phyloP scores from a whole-genome alignment of 1,140 invertebrate genomes.

The Musca vetustissima region DNA sequence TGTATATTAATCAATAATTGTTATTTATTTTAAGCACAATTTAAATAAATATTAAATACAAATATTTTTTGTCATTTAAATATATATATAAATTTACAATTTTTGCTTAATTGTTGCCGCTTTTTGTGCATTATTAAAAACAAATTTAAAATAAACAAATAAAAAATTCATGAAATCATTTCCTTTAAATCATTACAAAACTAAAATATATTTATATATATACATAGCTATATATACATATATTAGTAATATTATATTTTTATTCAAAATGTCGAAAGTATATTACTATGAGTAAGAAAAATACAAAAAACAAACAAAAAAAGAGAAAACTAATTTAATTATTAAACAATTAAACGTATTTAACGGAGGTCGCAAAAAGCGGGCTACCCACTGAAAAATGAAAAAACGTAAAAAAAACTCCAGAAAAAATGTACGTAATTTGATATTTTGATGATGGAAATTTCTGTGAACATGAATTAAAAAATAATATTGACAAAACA shows the following conservation, averaged over 20 bases:
- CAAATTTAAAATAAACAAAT: conserved; percentile 27
- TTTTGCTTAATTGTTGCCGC: conserved; percentile 53
- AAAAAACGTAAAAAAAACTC: conserved; percentile 11
- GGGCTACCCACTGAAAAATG: neutral
- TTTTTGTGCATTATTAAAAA: conserved; percentile 49
- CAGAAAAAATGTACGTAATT: conserved; percentile 28
- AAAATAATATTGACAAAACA: conserved; percentile 24
- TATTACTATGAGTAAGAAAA: neutral
- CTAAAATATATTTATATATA: neutral
- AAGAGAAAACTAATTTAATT: neutral
- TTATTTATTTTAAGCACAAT: no score
- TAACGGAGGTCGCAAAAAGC: neutral
- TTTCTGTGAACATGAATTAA: conserved; percentile 24
- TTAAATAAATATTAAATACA: conserved; percentile 5
- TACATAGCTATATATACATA: conserved; percentile 2
- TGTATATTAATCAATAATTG: no score
- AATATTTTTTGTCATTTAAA: conserved; percentile 7
- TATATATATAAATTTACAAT: conserved; percentile 21
- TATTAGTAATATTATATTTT: conserved; percentile 25
- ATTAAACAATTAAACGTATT: conserved; percentile 11
- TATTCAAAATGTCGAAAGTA: conserved; percentile 18
- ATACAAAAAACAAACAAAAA: neutral
- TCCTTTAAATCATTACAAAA: conserved; percentile 9
- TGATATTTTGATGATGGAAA: conserved; percentile 25
- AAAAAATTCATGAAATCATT: conserved; percentile 21